Conservation (phyloP, 2,113 vertebrate genomes). For the Penelope pileata region DNA sequence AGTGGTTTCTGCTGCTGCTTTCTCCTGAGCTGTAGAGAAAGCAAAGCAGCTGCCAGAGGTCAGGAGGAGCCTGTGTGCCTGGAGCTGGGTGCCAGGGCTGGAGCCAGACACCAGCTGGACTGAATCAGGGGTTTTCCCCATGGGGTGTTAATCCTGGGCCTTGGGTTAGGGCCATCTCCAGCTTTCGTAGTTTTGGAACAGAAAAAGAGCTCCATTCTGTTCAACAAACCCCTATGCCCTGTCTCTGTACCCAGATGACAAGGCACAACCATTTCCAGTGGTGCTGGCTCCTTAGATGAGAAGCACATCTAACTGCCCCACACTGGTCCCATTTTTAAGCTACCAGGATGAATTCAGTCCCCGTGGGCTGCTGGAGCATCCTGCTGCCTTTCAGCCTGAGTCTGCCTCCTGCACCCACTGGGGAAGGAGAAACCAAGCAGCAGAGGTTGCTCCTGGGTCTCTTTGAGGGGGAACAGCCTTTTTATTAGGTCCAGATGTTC, state of each 20-base stretch:
- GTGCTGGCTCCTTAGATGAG: not conserved
- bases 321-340: not conserved
- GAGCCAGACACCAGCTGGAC: slow-evolving; percentile 23
- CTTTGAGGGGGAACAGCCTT: not conserved
- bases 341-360: not conserved
- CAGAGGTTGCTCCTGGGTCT: slow-evolving; percentile 27
- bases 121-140: not conserved
- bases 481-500: slow-evolving; percentile 61
- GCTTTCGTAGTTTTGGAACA: not conserved
- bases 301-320: not conserved
- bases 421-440: not conserved
- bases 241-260: not conserved
- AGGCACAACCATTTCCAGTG: not conserved
- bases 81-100: slow-evolving; percentile 33
- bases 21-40: not conserved
- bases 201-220: not conserved
- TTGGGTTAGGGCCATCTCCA: slow-evolving; percentile 19
- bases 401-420: not conserved
- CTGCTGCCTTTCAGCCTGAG: not conserved
- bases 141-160: not conserved
- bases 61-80: not conserved
- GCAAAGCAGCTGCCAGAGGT: not conserved
- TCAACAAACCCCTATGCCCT: not conserved
- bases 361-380: not conserved
- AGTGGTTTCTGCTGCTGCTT: slow-evolving; percentile 4